Base-by-base conservation (phyloP, 2,797 vertebrate genomes). In the Cheirogaleus major region DNA sequence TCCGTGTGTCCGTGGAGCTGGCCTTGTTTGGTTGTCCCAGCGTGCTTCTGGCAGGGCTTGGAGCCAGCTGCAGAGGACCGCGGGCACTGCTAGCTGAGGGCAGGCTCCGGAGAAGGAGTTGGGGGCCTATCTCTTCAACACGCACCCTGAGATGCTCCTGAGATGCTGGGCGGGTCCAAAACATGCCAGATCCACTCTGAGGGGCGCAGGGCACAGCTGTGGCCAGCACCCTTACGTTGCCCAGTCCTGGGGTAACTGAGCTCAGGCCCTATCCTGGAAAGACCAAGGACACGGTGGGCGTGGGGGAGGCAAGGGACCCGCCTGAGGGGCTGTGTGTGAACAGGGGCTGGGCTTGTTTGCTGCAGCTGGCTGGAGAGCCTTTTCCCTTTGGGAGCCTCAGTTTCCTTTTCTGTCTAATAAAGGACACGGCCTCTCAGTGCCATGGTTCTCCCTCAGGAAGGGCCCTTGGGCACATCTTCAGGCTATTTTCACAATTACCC, bases 111-210 rank as follows among this genome's bases (percentile, higher is more conserved):
- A 27, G 93, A 45, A 41, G n/a, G 63, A 70, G 1, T 2, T 0
- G 14, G 50, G 14, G 17, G 4, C 4, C 52, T 3, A 8, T 80
- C 85, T 67, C 89, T 72, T 72, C n/a, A 43, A 23, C n/a, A 43
- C 45, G 43, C 35, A 76, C 69, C 55, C 63, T 80, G 94, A 84
- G 85, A 32, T 43, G 38, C 61, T 92, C 91, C 75, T 91, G 89
- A 96, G 95, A 92, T 41, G 59, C 81, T 30, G 79, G n/a, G 69
- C 25, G 69, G 17, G 6, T 12, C 78, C 27, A 1, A 27, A 59
- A 27, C 57, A 48, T 5, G 55, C 67, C 72, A 35, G 93, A 50
- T 76, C 85, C 82, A 15, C 14, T 45, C 70, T 32, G 94, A 86
- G 75, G 50, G 61, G 73, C 0, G 3, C 5, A 0, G 70, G 69